phyloP scores from a whole-genome alignment of 2,888 invertebrate genomes.

The Actias luna region DNA sequence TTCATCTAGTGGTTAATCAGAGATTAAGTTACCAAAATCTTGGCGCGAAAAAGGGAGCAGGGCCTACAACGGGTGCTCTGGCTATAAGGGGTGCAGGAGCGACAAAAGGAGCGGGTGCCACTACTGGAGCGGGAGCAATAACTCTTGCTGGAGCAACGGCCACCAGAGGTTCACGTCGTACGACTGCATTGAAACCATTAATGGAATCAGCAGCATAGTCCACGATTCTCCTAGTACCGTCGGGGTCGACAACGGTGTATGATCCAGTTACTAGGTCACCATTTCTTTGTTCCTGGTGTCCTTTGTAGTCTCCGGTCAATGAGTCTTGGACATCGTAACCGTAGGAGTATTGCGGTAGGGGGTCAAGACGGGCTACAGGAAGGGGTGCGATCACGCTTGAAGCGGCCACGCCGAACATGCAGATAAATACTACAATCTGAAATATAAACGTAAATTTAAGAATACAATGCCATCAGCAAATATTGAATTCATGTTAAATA shows the following conservation, averaged over 20 bases:
- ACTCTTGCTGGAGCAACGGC: slow-evolving; percentile 47
- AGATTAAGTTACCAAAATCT: slow-evolving; percentile 1
- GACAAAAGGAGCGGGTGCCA: slow-evolving; percentile 46
- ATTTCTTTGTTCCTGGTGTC: slow-evolving; percentile 79
- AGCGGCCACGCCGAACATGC: slow-evolving; percentile 57
- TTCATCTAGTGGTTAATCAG: slow-evolving; percentile 59
- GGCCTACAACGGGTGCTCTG: slow-evolving; percentile 49
- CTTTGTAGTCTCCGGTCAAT: slow-evolving; percentile 82
- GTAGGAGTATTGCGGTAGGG: slow-evolving; percentile 80
- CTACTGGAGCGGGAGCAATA: slow-evolving; percentile 46
- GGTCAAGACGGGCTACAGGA: slow-evolving; percentile 62
- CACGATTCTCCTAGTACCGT: slow-evolving; percentile 80
- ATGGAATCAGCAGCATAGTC: slow-evolving; percentile 80
- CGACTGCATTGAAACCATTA: slow-evolving; percentile 82
- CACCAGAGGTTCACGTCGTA: slow-evolving; percentile 76
- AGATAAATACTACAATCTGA: slow-evolving; percentile 79
- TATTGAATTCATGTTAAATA: not conserved
- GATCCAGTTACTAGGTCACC: slow-evolving; percentile 82
- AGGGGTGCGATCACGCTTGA: slow-evolving; percentile 65
- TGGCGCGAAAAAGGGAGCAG: slow-evolving; percentile 53
- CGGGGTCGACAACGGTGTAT: slow-evolving; percentile 79
- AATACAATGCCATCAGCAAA: not conserved
- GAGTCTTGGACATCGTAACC: slow-evolving; percentile 82
- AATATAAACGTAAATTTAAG: slow-evolving; percentile 25
- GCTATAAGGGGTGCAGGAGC: slow-evolving; percentile 44